phyloP scores from a whole-genome alignment of 1,140 invertebrate species.

The Drosophila carrolli region DNA sequence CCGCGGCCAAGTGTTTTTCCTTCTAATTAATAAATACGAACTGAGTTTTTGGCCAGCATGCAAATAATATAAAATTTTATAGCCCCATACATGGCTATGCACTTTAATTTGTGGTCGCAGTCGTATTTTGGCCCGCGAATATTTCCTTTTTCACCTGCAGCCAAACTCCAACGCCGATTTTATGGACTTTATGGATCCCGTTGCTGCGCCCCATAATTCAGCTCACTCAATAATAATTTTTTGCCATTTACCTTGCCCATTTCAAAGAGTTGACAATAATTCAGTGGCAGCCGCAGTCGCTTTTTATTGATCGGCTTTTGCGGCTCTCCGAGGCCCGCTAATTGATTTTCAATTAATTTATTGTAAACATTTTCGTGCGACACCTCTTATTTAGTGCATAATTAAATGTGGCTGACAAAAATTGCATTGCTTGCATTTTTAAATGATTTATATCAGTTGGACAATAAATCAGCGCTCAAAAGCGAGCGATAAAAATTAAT shows the following conservation, averaged over 20 bases:
- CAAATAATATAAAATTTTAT: constrained; percentile 75
- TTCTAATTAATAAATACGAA: constrained; percentile 77
- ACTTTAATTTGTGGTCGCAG: constrained; percentile 66
- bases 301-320: constrained; percentile 37
- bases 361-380: constrained; percentile 69
- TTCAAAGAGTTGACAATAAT: constrained; percentile 50
- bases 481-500: constrained; percentile 54
- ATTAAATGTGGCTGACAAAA: constrained; percentile 65
- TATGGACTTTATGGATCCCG: constrained; percentile 35
- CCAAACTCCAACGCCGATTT: constrained; percentile 24
- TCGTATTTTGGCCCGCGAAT: constrained; percentile 52
- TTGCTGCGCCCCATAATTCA: constrained; percentile 47
- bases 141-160: constrained; percentile 73
- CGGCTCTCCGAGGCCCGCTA: constrained; percentile 41
- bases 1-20: constrained; percentile 37
- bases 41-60: constrained; percentile 29
- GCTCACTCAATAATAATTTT: constrained; percentile 52
- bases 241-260: constrained; percentile 52
- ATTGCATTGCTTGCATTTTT: constrained; percentile 50
- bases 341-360: constrained; percentile 83
- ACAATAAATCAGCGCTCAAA: constrained; percentile 70
- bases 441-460: constrained; percentile 71
- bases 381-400: constrained; percentile 68
- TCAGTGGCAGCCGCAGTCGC: constrained; percentile 38
- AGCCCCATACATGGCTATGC: constrained; percentile 64